phyloP scores from a whole-genome alignment of 1,140 invertebrate species.

The Brachionus plicatilis region DNA sequence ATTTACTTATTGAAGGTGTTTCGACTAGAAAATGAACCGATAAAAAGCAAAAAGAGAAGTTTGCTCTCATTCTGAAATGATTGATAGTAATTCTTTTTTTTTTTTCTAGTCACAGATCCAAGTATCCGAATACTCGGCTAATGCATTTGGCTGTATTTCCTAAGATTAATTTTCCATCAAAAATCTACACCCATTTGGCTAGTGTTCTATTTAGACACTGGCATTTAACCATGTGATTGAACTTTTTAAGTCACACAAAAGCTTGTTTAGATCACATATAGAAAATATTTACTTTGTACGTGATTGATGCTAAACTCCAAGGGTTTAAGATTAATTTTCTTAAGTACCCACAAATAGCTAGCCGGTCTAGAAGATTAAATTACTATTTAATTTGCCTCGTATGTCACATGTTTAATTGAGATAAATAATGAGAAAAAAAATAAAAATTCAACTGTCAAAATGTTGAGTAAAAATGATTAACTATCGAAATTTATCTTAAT shows the following conservation, averaged over 20 bases:
- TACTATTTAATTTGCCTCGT: background rate
- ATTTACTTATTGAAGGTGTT: background rate
- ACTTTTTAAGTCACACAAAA: too few species aligned
- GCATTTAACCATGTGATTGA: background rate
- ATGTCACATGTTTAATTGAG: background rate
- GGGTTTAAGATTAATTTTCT: background rate
- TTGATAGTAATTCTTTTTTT: background rate
- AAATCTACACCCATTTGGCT: background rate
- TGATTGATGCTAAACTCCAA: background rate
- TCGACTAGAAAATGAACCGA: background rate
- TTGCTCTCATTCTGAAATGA: background rate
- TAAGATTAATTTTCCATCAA: background rate
- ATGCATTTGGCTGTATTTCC: background rate
- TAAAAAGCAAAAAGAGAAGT: background rate
- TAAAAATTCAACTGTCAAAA: background rate
- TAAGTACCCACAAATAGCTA: too few species aligned
- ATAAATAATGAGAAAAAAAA: background rate
- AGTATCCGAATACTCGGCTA: background rate
- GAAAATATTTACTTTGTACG: too few species aligned
- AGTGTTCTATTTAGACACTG: background rate
- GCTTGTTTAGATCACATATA: too few species aligned
- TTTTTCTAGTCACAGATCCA: background rate
- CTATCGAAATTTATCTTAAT: background rate
- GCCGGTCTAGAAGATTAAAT: background rate
- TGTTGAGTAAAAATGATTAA: background rate